Evolutionary conservation across 2,888 invertebrate genomes (phyloP).

Genomic region (Euplagia quadripunctaria): DNA sequence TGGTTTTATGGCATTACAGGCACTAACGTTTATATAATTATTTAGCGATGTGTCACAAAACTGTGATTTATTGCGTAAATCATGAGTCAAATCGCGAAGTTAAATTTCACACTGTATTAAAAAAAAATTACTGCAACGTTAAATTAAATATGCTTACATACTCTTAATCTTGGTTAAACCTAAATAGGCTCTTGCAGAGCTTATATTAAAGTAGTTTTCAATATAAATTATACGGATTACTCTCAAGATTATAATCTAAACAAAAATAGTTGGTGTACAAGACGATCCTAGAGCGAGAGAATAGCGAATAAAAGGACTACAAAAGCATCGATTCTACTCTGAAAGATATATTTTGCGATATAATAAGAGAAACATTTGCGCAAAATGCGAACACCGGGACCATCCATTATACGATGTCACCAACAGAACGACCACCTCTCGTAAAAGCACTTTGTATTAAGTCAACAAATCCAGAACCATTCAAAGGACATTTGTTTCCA

Average conservation of each 20-base stretch:
- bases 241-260: constrained; percentile 26
- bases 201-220: constrained; percentile 10
- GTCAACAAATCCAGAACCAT: constrained; percentile 84
- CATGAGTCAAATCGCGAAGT: no score
- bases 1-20: constrained; percentile 28
- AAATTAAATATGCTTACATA: background rate
- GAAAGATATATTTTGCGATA: constrained; percentile 62
- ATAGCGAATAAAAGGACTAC: constrained; percentile 44
- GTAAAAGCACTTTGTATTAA: constrained; percentile 83
- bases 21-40: background rate
- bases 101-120: background rate
- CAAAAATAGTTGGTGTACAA: constrained; percentile 25
- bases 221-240: background rate
- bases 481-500: constrained; percentile 83
- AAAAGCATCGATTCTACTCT: constrained; percentile 53
- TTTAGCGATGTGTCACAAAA: background rate
- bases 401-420: constrained; percentile 76
- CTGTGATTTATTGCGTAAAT: no score
- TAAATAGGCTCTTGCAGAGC: background rate
- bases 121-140: no score
- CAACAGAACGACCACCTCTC: constrained; percentile 77
- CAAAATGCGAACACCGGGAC: constrained; percentile 71
- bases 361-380: constrained; percentile 78
- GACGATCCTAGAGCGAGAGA: constrained; percentile 36
- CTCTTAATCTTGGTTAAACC: background rate